These are phyloP conservation scores for Zosterops hypoxanthus DNA, from an alignment of 2,113 vertebrate species.

Conservation along the genomic window DNA sequence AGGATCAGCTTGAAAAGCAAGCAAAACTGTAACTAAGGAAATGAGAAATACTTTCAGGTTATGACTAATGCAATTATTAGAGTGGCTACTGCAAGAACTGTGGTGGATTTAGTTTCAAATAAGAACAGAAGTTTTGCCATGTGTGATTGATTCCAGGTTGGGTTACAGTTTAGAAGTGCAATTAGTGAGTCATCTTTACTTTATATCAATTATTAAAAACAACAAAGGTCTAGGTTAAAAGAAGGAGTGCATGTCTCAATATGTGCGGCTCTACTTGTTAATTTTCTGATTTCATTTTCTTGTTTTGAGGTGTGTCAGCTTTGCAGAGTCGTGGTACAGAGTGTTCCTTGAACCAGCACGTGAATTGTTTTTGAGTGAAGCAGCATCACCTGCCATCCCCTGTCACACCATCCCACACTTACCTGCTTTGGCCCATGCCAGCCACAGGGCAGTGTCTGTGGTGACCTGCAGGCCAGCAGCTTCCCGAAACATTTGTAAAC, in stretches of 20 bases:
- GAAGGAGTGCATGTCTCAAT: background rate
- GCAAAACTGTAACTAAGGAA: slow-evolving; percentile 28
- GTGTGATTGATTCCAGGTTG: slow-evolving; percentile 57
- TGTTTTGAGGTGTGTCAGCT: background rate
- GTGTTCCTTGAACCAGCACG: background rate
- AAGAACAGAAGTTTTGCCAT: slow-evolving; percentile 19
- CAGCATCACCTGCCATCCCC: fast-evolving
- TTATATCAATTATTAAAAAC: slow-evolving; percentile 57
- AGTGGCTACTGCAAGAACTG: background rate
- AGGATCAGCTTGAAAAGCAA: slow-evolving; percentile 26
- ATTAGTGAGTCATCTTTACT: slow-evolving; percentile 60
- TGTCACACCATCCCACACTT: background rate
- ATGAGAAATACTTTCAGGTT: slow-evolving; percentile 41
- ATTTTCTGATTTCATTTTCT: background rate
- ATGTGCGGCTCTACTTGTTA: background rate
- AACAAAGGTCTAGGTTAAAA: slow-evolving; percentile 41
- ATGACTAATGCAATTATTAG: slow-evolving; percentile 58
- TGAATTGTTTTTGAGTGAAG: fast-evolving
- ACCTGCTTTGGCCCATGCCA: background rate
- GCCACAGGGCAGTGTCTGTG: background rate
- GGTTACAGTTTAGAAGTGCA: slow-evolving; percentile 36
- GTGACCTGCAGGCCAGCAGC: background rate
- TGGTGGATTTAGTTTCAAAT: slow-evolving; percentile 28
- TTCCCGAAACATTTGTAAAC: background rate
- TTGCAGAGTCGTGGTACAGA: background rate